Conservation (phyloP, 2,113 vertebrate species). For the Petrocephalus microphthalmus region DNA sequence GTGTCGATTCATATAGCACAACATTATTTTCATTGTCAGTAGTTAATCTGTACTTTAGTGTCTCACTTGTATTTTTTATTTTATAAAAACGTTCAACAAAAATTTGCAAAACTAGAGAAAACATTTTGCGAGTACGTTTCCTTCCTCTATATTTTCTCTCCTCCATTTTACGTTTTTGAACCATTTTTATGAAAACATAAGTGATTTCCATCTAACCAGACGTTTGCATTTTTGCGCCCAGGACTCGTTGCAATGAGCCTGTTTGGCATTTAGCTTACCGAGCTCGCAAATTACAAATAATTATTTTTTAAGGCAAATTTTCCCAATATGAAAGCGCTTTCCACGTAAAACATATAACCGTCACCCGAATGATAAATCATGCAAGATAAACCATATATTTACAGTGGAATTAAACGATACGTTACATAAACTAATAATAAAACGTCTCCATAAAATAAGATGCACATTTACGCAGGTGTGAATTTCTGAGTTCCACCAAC, state of each 20-base stretch:
- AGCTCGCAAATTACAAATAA: not conserved
- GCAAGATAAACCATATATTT: not conserved
- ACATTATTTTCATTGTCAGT: not conserved
- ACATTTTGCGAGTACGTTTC: not conserved
- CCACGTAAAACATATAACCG: not conserved
- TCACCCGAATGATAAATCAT: not conserved
- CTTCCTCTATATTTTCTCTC: not conserved
- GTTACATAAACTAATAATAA: not conserved
- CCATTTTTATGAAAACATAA: not conserved
- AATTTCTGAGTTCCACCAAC: conserved; percentile 41
- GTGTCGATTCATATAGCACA: not conserved
- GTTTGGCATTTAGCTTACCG: not conserved
- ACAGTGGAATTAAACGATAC: not conserved
- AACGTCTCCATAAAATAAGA: not conserved
- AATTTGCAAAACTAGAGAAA: not conserved
- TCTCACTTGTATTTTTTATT: not conserved
- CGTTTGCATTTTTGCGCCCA: not conserved
- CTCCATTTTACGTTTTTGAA: not conserved
- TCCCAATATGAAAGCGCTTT: not conserved
- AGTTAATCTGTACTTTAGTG: not conserved
- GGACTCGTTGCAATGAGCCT: not conserved
- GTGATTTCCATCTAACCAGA: not conserved
- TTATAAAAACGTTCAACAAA: not conserved
- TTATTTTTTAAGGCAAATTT: not conserved
- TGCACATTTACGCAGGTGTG: not conserved